These are phyloP conservation scores for Peromyscus aztecus DNA, from an alignment of 2,797 vertebrate species.

Conservation along the genomic window DNA sequence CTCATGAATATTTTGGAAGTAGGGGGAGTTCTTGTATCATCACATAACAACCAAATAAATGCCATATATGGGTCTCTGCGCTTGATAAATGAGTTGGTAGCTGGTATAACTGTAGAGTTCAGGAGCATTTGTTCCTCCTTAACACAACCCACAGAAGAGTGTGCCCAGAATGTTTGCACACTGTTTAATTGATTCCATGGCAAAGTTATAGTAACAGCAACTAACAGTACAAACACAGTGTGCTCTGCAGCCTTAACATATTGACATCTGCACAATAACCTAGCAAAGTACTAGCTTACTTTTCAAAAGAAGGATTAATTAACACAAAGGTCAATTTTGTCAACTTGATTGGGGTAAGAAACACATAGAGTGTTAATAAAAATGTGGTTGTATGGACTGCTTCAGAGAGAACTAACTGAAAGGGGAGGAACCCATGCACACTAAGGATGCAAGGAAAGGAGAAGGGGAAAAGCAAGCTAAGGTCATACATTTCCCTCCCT, in stretches of 20 bases:
- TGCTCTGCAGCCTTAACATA: neutral
- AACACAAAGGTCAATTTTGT: neutral
- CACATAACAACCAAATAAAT: neutral
- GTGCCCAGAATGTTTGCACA: neutral
- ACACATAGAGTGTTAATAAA: neutral
- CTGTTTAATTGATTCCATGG: neutral
- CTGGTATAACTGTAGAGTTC: neutral
- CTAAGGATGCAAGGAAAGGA: neutral
- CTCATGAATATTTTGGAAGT: neutral
- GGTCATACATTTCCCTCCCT: neutral
- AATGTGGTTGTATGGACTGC: neutral
- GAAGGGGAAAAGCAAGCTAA: neutral
- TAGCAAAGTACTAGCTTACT: neutral
- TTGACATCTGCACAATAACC: constrained; percentile 1
- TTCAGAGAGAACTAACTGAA: neutral
- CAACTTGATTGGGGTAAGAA: neutral
- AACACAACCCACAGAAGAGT: neutral
- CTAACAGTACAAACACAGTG: neutral
- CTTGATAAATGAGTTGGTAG: neutral
- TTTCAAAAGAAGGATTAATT: constrained; percentile 11
- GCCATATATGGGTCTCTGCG: neutral
- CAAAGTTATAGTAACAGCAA: neutral
- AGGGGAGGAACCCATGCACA: neutral
- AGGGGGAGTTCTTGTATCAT: neutral
- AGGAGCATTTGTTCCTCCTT: neutral